phyloP scores from a whole-genome alignment of 2,113 vertebrate genomes.

The Proteles cristata region DNA sequence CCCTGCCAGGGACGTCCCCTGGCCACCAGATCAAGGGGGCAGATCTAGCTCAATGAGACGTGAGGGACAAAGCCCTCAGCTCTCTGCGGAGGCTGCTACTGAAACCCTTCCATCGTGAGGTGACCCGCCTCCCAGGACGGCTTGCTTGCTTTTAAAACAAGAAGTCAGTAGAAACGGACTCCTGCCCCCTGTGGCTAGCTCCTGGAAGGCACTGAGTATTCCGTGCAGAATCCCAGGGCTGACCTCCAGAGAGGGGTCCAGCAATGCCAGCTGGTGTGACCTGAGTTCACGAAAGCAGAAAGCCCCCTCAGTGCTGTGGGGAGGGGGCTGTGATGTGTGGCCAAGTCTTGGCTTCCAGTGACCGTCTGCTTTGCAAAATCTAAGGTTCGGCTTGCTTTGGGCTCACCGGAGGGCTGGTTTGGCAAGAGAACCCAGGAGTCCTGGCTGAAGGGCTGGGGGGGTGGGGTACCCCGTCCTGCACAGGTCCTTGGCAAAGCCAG shows the following conservation, averaged over 20 bases:
- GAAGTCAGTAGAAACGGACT: not conserved
- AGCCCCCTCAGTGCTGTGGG: rapidly evolving
- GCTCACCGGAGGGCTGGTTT: not conserved
- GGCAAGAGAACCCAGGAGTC: not conserved
- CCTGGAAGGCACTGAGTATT: not conserved
- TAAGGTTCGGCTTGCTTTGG: not conserved
- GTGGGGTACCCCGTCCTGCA: not conserved
- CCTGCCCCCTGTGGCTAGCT: rapidly evolving
- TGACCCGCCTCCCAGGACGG: not conserved
- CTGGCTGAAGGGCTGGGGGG: not conserved
- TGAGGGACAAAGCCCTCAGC: not conserved
- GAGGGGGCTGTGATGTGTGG: not conserved
- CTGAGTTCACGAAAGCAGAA: rapidly evolving
- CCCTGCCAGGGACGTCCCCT: not conserved
- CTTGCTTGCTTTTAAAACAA: not conserved
- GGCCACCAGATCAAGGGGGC: not conserved
- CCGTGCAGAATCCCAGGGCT: not conserved
- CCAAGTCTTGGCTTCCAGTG: not conserved
- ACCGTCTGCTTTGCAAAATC: not conserved
- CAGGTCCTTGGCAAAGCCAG: not conserved
- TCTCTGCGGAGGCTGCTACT: not conserved
- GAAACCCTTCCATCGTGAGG: not conserved
- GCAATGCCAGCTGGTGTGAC: not conserved
- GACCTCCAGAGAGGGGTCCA: not conserved
- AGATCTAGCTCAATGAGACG: not conserved